A percentile compares a stretch with the other conserved stretches of the same genome.
Evolutionary conservation across 1,140 invertebrate species (phyloP).

Genomic region (Tribolium castaneum): DNA sequence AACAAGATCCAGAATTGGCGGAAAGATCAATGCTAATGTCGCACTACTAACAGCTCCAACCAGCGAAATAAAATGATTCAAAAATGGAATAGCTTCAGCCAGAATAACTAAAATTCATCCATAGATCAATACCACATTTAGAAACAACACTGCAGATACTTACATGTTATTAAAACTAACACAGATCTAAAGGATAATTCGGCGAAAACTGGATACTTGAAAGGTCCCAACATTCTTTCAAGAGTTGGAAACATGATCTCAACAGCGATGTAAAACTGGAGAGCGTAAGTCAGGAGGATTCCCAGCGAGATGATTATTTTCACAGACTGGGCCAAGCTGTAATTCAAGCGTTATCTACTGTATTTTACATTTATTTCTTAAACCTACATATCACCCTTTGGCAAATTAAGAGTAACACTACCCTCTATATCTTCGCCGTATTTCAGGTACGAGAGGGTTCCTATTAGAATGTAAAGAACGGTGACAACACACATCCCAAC

Average conservation of each 20-base stretch:
- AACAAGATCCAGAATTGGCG: constrained; percentile 83
- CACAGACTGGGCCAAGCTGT: constrained; percentile 85
- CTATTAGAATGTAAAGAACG: constrained; percentile 79
- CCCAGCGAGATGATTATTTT: constrained; percentile 93
- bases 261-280: constrained; percentile 92
- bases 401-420: constrained; percentile 79
- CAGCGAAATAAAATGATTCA: constrained; percentile 90
- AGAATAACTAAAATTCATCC: constrained; percentile 82
- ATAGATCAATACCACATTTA: not conserved
- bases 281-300: constrained; percentile 92
- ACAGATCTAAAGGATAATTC: constrained; percentile 74
- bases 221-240: constrained; percentile 65
- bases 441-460: constrained; percentile 86
- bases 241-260: constrained; percentile 73
- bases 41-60: constrained; percentile 89
- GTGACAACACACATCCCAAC: constrained; percentile 84
- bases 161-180: constrained; percentile 81
- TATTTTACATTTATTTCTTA: constrained; percentile 1
- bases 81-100: constrained; percentile 81
- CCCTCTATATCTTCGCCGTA: constrained; percentile 74
- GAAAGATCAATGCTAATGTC: constrained; percentile 87
- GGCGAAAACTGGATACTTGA: constrained; percentile 62
- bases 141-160: constrained; percentile 63
- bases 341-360: constrained; percentile 4
- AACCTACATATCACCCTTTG: constrained; percentile 69